Conservation (phyloP, 1,140 invertebrate genomes). For the Drosophila pseudoananassae region DNA sequence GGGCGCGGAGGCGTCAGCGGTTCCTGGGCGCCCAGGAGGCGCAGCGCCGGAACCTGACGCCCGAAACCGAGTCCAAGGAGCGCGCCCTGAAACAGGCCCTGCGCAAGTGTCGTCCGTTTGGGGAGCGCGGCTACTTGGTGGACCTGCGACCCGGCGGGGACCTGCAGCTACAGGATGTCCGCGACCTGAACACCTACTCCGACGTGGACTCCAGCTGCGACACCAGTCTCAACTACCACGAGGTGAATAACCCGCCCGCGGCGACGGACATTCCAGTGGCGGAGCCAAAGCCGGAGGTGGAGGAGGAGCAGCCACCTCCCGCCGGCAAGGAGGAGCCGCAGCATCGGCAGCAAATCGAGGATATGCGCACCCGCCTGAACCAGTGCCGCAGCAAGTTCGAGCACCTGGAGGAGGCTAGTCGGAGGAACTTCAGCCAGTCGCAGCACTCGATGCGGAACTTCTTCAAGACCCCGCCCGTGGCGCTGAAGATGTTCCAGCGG, state of each 20-base stretch:
- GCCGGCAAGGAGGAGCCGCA: constrained; percentile 1
- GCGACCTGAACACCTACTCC: constrained; percentile 80
- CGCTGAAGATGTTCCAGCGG: constrained; percentile 78
- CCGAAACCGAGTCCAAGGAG: constrained; percentile 72
- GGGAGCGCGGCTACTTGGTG: constrained; percentile 78
- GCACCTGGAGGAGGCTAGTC: constrained; percentile 71
- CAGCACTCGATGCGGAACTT: constrained; percentile 77
- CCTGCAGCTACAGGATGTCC: constrained; percentile 74
- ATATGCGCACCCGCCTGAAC: constrained; percentile 73
- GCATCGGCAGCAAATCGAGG: constrained; percentile 61
- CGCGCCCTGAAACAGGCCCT: constrained; percentile 71
- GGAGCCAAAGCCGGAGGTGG: background rate
- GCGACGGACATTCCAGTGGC: background rate
- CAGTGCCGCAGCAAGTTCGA: constrained; percentile 78
- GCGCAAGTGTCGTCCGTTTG: constrained; percentile 71
- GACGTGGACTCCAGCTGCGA: constrained; percentile 83
- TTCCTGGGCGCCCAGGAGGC: constrained; percentile 65
- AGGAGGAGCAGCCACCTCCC: background rate
- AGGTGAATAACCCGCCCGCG: constrained; percentile 52
- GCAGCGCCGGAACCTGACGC: constrained; percentile 47
- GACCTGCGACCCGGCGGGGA: constrained; percentile 71
- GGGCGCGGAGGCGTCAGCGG: constrained; percentile 72
- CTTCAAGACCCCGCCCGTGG: constrained; percentile 77
- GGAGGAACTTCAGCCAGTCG: constrained; percentile 67
- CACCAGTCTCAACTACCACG: constrained; percentile 79